phyloP scores from a whole-genome alignment of 2,888 invertebrate species.

The Phalera bucephala region DNA sequence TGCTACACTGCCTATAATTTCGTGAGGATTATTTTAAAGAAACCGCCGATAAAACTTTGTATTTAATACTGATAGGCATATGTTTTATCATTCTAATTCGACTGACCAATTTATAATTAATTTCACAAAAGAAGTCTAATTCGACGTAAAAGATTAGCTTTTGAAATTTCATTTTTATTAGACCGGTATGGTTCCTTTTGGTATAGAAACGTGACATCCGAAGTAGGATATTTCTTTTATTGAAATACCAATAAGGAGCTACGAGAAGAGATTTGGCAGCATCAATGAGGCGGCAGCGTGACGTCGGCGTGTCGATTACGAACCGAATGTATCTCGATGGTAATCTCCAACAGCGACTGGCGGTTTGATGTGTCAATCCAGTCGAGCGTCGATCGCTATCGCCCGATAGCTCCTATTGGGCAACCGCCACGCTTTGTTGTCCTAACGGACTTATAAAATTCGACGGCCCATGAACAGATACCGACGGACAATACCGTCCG shows the following conservation, averaged over 20 bases:
- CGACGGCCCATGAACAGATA: conserved; percentile 56
- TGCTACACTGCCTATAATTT: too few species aligned
- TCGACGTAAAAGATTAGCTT: too few species aligned
- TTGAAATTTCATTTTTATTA: too few species aligned
- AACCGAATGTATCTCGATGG: conserved; percentile 68
- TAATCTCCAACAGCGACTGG: conserved; percentile 66
- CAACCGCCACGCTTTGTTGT: conserved; percentile 77
- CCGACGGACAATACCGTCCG: conserved; percentile 46
- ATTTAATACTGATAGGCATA: too few species aligned
- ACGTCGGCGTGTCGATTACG: conserved; percentile 71
- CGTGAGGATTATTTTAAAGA: too few species aligned
- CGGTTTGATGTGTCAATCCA: conserved; percentile 79
- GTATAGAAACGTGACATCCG: conserved; percentile 12
- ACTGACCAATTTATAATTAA: too few species aligned
- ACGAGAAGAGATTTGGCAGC: conserved; percentile 53
- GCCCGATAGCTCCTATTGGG: conserved; percentile 73
- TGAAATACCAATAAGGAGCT: conserved; percentile 10
- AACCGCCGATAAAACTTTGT: too few species aligned
- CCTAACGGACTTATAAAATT: conserved; percentile 72
- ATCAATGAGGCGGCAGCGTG: conserved; percentile 58
- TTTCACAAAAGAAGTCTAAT: too few species aligned
- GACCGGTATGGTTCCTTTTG: too few species aligned
- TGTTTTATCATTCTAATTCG: too few species aligned
- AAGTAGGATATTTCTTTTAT: conserved; percentile 19
- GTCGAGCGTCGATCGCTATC: conserved; percentile 67